These are phyloP conservation scores for Marasmarcha lunaedactyla DNA, from an alignment of 2,888 invertebrate species.

Conservation along the genomic window DNA sequence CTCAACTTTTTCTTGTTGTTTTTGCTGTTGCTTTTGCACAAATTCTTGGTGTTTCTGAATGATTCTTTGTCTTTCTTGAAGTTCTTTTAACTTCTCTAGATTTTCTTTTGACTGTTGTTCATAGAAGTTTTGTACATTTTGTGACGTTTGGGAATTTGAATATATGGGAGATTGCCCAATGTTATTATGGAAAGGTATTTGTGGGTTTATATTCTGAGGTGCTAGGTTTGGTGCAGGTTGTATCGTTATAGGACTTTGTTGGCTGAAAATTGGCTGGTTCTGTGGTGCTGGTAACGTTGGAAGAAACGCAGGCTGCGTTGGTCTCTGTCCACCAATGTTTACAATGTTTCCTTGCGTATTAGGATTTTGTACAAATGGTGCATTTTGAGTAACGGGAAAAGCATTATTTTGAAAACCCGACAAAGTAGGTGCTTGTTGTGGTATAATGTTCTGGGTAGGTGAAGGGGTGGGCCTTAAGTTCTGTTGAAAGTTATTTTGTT, in stretches of 20 bases:
- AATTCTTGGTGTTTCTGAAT: conserved; percentile 83
- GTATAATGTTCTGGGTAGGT: conserved; percentile 37
- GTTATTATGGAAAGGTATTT: conserved; percentile 47
- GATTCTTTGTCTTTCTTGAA: conserved; percentile 78
- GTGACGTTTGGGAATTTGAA: conserved; percentile 58
- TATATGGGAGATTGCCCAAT: conserved; percentile 52
- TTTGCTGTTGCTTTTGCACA: conserved; percentile 83
- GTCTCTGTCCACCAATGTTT: conserved; percentile 47
- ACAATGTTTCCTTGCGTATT: conserved; percentile 26
- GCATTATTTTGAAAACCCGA: conserved; percentile 41
- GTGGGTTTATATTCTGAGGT: no score
- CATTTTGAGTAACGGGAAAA: conserved; percentile 33
- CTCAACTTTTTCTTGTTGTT: conserved; percentile 81
- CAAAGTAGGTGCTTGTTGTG: conserved; percentile 43
- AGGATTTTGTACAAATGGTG: conserved; percentile 35
- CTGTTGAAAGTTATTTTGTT: conserved; percentile 23
- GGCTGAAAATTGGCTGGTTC: conserved; percentile 39
- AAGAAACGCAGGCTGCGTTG: conserved; percentile 46
- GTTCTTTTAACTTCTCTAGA: conserved; percentile 73
- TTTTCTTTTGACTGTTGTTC: conserved; percentile 73
- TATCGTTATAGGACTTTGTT: conserved; percentile 52
- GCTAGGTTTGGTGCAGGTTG: conserved; percentile 58
- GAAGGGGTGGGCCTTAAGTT: conserved; percentile 33
- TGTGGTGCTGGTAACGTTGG: conserved; percentile 41
- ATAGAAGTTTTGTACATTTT: conserved; percentile 67